Base-by-base conservation (phyloP, 2,113 vertebrate species). In the Cebidichthys violaceus region DNA sequence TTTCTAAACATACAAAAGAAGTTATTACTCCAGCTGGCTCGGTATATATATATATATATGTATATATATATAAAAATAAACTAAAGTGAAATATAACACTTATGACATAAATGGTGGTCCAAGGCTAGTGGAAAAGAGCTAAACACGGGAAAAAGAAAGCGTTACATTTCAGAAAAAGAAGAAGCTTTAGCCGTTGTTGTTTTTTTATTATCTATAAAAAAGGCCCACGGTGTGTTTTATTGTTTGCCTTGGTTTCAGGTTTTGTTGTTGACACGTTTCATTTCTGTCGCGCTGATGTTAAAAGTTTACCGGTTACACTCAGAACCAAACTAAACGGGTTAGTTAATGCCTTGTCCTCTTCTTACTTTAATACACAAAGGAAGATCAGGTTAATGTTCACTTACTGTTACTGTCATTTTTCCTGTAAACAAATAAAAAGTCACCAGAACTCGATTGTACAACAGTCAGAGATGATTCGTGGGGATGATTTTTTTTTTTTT, bases 41-140 rank as follows among this genome's bases (percentile, higher is more conserved):
- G 95, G 96, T 97, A 97, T 94, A 94, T 94, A 95, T 86, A 95
- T 94, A 95, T 86, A 95, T 94, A 95, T 86, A 95, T n/a, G 96
- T 97, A 97, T 94, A 94, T 97, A 97, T 94, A 94, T 94, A 95
- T 86, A 95, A 93, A 94, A 94, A 94, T 90, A 94, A 95, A 97
- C 97, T 97, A 97, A 92, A 96, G 96, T 96, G 96, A 97, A 97
- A 96, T 96, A 95, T 95, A 96, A 97, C 92, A 94, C 90, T 92
- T 97, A 96, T 94, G 95, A 97, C 96, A 95, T 96, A 97, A 96
- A 95, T 96, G 94, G 95, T 93, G 94, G 93, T 96, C 96, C 92
- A 92, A 93, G 95, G 93, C 95, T 97, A 97, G 94, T 94, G 93
- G 90, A 86, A 29, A 89, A 89, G 82, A 87, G 96, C 95, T 96